Evolutionary conservation across 64 coral and sea anemone species (phyloP).

Genomic region (Dendronephthya gigantea): DNA sequence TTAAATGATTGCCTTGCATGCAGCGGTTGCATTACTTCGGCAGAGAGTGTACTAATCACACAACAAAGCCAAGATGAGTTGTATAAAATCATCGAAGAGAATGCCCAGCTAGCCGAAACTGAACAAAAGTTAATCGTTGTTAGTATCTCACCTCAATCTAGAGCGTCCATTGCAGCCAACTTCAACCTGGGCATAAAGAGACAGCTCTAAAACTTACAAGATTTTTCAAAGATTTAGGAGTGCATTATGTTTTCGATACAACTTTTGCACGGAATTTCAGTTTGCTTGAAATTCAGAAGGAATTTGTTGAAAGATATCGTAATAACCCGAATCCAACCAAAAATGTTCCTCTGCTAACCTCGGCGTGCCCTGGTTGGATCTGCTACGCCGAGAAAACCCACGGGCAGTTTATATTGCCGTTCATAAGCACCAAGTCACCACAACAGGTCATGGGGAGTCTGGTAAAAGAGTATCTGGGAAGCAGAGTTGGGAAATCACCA

Average conservation of each 20-base stretch:
- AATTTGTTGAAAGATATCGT: background rate
- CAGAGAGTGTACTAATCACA: conserved; percentile 95
- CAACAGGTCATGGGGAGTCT: conserved; percentile 94
- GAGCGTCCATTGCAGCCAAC: conserved; percentile 84
- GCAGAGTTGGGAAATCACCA: conserved; percentile 52
- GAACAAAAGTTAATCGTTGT: conserved; percentile 60
- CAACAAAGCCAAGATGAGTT: conserved; percentile 90
- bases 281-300: conserved; percentile 62
- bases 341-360: conserved; percentile 65
- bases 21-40: conserved; percentile 95
- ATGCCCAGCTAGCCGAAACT: conserved; percentile 6
- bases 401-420: conserved; percentile 81
- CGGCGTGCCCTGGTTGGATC: conserved; percentile 89
- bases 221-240: conserved; percentile 84
- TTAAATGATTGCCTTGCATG: conserved; percentile 92
- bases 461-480: conserved; percentile 63
- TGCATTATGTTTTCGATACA: conserved; percentile 87
- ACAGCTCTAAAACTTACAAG: conserved; percentile 68
- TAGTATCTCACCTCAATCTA: conserved; percentile 76
- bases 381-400: conserved; percentile 99
- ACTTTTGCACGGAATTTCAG: conserved; percentile 96
- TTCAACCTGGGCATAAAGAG: conserved; percentile 44
- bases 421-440: conserved; percentile 95
- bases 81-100: conserved; percentile 70
- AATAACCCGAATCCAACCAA: background rate